Base-by-base conservation (phyloP, 2,797 vertebrate genomes). In the Ctenopoma kingsleyae region DNA sequence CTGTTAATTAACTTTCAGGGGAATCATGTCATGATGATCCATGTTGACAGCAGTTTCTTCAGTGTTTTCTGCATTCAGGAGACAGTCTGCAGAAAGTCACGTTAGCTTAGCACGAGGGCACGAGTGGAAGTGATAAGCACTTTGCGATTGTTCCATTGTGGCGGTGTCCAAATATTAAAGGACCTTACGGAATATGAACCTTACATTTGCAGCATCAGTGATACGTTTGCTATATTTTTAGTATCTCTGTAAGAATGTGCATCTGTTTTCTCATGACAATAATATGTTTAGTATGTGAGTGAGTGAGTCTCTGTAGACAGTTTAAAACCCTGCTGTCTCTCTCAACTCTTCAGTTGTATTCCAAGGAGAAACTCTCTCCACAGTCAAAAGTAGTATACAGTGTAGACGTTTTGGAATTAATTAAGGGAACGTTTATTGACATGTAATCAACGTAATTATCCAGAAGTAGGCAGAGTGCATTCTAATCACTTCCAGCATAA, bases 401-500 rank as follows among this genome's bases (percentile, higher is more conserved):
- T 44, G 57, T 74, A 32, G n/a, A 30, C 17, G 58, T 55, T 70
- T 40, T 62, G 63, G 72, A 82, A 66, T 71, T 79, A 85, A 82
- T 69, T 73, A 80, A 71, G 73, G 57, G 51, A 71, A 52, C 6
- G 27, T 67, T 82, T 85, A 83, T 78, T 84, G 84, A 84, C 71
- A 59, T 67, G 81, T 56, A 81, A 83, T 86, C 78, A 84, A 78
- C 22, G 67, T 87, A 87, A 90, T 82, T 90, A 74, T 83, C 46
- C 74, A 22, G 52, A 77, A 87, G 85, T 86, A 87, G 56, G 62
- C 70, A 63, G 70, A 82, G 67, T 61, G 59, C 78, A 78, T 80
- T 49, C 47, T 74, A 78, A 86, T 77, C 73, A 81, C 60, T 40
- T 55, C 22, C 76, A 51, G 81, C 63, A 57, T 68, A 77, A 71